phyloP scores from a whole-genome alignment of 2,797 vertebrate species.

The Botia kubotai region DNA sequence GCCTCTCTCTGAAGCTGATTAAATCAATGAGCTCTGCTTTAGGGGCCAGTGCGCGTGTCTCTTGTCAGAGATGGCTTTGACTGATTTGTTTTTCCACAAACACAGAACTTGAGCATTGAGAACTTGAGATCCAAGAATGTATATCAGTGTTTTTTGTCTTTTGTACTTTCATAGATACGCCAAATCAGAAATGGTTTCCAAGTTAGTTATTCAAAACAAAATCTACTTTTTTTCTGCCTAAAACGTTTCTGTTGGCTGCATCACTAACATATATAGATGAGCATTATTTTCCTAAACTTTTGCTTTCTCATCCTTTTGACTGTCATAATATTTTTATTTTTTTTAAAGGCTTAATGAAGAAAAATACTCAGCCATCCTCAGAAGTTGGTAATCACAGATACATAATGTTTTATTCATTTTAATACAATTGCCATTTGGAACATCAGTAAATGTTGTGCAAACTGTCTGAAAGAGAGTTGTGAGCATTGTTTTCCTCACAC shows the following conservation, averaged over 20 bases:
- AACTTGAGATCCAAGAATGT: slow-evolving; percentile 17
- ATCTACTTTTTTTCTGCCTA: too few species aligned
- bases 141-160: not conserved
- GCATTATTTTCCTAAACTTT: too few species aligned
- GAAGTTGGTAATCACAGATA: not conserved
- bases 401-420: not conserved
- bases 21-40: slow-evolving; percentile 59
- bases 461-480: not conserved
- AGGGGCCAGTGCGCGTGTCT: slow-evolving; percentile 54
- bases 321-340: too few species aligned
- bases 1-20: slow-evolving; percentile 62
- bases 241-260: not conserved
- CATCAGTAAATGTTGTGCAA: not conserved
- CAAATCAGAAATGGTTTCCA: too few species aligned
- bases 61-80: slow-evolving; percentile 58
- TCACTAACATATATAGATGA: too few species aligned
- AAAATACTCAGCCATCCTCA: not conserved
- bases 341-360: not conserved
- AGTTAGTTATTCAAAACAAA: too few species aligned
- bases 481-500: not conserved
- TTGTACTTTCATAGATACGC: too few species aligned
- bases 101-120: slow-evolving; percentile 3
- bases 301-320: too few species aligned
- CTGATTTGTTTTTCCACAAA: slow-evolving; percentile 55
- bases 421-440: not conserved